phyloP scores from a whole-genome alignment of 2,113 vertebrate genomes.

The Sitta europaea region DNA sequence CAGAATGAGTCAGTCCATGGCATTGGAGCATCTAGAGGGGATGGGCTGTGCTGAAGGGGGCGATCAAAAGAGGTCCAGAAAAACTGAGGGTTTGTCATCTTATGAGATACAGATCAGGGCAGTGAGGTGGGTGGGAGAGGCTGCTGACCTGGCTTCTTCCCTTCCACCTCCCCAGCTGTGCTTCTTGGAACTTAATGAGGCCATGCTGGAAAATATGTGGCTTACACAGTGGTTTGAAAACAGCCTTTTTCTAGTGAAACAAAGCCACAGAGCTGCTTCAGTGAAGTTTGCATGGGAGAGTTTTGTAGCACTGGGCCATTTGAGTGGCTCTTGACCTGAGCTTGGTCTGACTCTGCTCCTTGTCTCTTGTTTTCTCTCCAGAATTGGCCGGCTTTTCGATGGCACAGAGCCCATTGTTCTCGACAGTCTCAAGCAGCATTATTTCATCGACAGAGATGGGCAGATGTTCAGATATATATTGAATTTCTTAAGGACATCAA shows the following conservation, averaged over 20 bases:
- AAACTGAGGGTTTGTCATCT: not conserved
- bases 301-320: not conserved
- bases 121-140: not conserved
- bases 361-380: constrained; percentile 61
- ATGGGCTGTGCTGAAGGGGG: not conserved
- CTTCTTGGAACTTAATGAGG: not conserved
- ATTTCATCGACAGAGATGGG: constrained; percentile 98
- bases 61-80: not conserved
- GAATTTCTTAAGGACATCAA: constrained; percentile 98
- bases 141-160: not conserved
- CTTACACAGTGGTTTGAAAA: not conserved
- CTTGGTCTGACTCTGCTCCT: constrained; percentile 40
- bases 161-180: not conserved
- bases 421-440: constrained; percentile 99
- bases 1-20: not conserved
- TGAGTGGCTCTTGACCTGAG: not conserved
- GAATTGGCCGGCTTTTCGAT: constrained; percentile 97
- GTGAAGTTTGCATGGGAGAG: fast-evolving
- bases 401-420: constrained; percentile 98
- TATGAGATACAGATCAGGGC: not conserved
- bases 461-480: constrained; percentile 99
- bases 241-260: not conserved
- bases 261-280: not conserved
- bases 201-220: not conserved
- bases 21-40: not conserved